phyloP scores from a whole-genome alignment of 2,797 vertebrate genomes.

The Gephyroberyx darwinii region DNA sequence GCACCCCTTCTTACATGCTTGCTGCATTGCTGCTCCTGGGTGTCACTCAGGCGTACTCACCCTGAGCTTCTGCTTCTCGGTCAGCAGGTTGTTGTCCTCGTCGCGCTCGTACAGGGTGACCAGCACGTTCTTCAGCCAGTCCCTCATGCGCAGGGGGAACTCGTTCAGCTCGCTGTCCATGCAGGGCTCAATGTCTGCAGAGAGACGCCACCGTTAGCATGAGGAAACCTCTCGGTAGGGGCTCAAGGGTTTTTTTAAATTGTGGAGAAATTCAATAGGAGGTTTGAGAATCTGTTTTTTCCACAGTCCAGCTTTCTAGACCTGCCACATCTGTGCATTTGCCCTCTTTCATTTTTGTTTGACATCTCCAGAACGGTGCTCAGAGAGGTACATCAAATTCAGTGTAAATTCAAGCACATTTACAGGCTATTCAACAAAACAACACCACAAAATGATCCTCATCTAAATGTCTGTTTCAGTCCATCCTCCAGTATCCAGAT shows the following conservation, averaged over 20 bases:
- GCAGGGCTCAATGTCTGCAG: conserved; percentile 89
- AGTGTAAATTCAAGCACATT: no score
- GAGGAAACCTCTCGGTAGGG: neutral
- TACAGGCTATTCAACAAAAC: neutral
- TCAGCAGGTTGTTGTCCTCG: conserved; percentile 95
- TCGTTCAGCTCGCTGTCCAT: conserved; percentile 91
- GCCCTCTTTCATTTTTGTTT: no score
- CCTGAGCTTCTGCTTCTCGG: conserved; percentile 97
- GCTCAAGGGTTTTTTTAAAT: no score
- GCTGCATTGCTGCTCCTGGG: neutral
- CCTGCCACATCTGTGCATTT: no score
- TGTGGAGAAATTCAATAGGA: no score
- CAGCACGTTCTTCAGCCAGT: conserved; percentile 99
- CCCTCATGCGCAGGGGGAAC: conserved; percentile 98
- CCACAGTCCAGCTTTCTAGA: no score
- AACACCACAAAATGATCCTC: neutral
- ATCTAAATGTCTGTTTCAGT: neutral
- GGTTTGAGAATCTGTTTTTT: no score
- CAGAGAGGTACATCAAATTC: neutral
- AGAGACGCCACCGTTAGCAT: neutral
- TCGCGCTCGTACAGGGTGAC: conserved; percentile 95
- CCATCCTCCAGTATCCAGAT: neutral
- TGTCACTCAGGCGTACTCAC: conserved; percentile 72
- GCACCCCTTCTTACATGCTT: neutral
- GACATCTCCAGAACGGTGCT: no score